A percentile compares a stretch with the other conserved stretches of the same genome.
Conservation (phyloP, 2,797 vertebrate species). For the Sebastes nivosus region DNA sequence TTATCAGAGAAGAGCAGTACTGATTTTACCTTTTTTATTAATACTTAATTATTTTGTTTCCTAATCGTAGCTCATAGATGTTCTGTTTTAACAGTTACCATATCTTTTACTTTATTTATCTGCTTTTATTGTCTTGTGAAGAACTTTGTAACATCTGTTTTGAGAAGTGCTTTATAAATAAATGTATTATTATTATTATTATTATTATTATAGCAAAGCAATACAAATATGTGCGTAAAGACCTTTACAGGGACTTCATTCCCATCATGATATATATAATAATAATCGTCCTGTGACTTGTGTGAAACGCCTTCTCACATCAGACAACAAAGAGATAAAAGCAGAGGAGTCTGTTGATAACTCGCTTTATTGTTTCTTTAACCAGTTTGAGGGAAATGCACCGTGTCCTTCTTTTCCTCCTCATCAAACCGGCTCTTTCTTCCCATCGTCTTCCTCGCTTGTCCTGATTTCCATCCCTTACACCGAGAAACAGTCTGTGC, state of each 20-base stretch:
- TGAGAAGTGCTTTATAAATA: too few species aligned
- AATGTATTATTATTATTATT: too few species aligned
- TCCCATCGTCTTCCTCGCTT: constrained; percentile 72
- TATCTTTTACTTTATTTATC: too few species aligned
- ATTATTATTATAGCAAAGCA: not conserved
- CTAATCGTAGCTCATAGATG: not conserved
- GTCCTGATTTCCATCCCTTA: constrained; percentile 77
- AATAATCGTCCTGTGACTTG: not conserved
- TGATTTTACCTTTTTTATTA: not conserved
- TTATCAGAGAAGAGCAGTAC: not conserved
- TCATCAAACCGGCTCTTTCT: constrained; percentile 62
- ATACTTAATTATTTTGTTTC: not conserved
- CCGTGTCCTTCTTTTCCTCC: constrained; percentile 78
- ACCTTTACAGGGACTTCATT: not conserved
- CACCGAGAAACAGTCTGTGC: not conserved
- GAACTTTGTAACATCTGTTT: too few species aligned
- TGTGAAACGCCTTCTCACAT: constrained; percentile 18
- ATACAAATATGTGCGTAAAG: not conserved
- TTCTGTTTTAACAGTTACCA: too few species aligned
- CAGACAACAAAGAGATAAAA: constrained; percentile 48
- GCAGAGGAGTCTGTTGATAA: constrained; percentile 41
- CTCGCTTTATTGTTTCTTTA: constrained; percentile 50
- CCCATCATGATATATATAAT: constrained; percentile 1
- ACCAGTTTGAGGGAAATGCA: constrained; percentile 59
- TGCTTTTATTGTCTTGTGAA: too few species aligned